A percentile compares a stretch with the other conserved stretches of the same genome.
Conservation (phyloP, 2,113 vertebrate genomes). For the Macquaria ambigua region DNA sequence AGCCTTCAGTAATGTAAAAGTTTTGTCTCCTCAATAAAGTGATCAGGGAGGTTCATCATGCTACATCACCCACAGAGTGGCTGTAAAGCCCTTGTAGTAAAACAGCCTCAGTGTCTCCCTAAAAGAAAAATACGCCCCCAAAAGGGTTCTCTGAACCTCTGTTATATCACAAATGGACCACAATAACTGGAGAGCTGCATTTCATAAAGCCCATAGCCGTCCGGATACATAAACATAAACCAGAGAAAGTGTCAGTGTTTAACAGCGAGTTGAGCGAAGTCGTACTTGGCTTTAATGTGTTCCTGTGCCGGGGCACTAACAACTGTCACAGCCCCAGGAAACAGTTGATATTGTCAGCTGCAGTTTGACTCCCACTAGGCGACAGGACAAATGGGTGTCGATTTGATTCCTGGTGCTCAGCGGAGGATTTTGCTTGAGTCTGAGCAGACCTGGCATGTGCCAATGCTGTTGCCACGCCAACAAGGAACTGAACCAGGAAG, state of each 20-base stretch:
- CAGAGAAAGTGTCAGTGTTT: not conserved
- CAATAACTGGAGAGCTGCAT: not conserved
- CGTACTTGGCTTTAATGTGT: slow-evolving; percentile 42
- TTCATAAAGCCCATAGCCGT: not conserved
- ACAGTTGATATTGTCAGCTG: slow-evolving; percentile 62
- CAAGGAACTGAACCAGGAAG: slow-evolving; percentile 45
- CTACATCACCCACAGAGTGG: not conserved
- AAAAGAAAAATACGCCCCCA: not conserved
- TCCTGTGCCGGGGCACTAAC: slow-evolving; percentile 9
- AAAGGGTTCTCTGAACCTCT: not conserved
- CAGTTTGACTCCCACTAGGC: slow-evolving; percentile 57
- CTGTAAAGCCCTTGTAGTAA: not conserved
- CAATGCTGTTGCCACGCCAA: slow-evolving; percentile 33
- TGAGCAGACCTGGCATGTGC: slow-evolving; percentile 49
- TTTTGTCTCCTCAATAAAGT: not conserved
- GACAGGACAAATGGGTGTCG: slow-evolving; percentile 59
- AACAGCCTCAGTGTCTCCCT: not conserved
- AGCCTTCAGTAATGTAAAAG: not conserved
- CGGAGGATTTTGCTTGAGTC: slow-evolving; percentile 54
- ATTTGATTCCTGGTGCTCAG: slow-evolving; percentile 42
- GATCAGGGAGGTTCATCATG: not conserved
- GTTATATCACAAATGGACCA: not conserved
- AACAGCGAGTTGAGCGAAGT: slow-evolving; percentile 10
- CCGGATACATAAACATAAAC: slow-evolving; percentile 14
- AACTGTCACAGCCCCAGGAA: slow-evolving; percentile 60